Evolutionary conservation across 2,888 invertebrate species (phyloP).

Genomic region (Andrena dorsata): DNA sequence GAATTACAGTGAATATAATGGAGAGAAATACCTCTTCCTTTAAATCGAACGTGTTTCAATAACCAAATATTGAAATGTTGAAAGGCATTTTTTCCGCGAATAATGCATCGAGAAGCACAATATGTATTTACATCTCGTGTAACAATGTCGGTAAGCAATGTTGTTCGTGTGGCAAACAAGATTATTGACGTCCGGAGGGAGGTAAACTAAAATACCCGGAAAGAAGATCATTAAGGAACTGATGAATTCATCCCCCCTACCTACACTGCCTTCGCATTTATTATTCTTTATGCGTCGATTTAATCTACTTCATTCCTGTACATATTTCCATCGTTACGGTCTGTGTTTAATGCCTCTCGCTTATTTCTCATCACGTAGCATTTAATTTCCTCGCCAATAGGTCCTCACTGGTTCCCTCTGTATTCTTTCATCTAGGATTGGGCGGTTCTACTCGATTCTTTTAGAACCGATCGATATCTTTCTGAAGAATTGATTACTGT

Average conservation of each 20-base stretch:
- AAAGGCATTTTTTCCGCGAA: no score
- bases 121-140: no score
- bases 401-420: not conserved
- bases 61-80: no score
- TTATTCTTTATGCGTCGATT: conserved; percentile 28
- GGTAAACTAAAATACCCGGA: not conserved
- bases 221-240: not conserved
- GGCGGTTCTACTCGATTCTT: no score
- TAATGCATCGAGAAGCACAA: no score
- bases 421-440: not conserved
- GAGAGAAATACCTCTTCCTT: no score
- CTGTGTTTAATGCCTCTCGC: conserved; percentile 4
- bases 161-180: conserved; percentile 7
- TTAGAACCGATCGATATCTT: no score
- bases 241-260: conserved; percentile 12
- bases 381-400: conserved; percentile 28
- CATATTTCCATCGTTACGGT: conserved; percentile 17
- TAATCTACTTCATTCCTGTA: conserved; percentile 3
- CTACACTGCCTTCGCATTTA: conserved; percentile 14
- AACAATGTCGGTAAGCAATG: not conserved
- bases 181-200: not conserved
- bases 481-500: no score
- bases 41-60: no score
- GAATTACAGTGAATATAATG: no score
- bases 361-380: not conserved